phyloP scores from a whole-genome alignment of 2,888 invertebrate species.

The Agapetus fuscipes region DNA sequence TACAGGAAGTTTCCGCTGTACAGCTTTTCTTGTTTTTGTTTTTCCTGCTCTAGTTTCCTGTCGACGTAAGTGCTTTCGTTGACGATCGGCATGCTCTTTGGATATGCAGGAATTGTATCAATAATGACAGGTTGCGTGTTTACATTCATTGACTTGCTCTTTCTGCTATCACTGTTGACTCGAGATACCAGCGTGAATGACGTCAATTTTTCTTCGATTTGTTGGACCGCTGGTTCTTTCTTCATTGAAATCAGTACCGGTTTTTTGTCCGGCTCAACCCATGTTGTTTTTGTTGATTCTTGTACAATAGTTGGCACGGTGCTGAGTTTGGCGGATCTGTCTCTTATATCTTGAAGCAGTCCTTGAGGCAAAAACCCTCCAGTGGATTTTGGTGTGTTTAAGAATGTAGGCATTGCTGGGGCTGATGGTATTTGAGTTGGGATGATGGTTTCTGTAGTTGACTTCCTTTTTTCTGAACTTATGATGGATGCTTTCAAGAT shows the following conservation, averaged over 20 bases:
- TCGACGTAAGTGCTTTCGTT: constrained; percentile 62
- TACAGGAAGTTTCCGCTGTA: constrained; percentile 49
- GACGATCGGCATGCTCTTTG: constrained; percentile 40
- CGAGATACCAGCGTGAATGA: constrained; percentile 46
- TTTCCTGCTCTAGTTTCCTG: constrained; percentile 43
- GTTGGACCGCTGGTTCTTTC: constrained; percentile 30
- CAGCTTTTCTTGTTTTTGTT: constrained; percentile 36
- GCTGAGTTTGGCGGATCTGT: constrained; percentile 48
- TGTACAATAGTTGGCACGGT: constrained; percentile 40
- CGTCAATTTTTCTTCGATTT: constrained; percentile 40
- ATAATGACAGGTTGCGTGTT: constrained; percentile 9
- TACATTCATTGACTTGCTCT: constrained; percentile 9
- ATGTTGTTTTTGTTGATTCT: constrained; percentile 23
- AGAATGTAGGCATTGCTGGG: constrained; percentile 31
- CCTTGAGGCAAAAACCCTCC: constrained; percentile 54
- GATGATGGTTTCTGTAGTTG: constrained; percentile 24
- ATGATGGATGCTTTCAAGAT: constrained; percentile 28
- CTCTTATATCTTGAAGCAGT: constrained; percentile 59
- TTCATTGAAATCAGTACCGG: constrained; percentile 37
- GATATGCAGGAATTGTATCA: constrained; percentile 1
- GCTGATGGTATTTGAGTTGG: constrained; percentile 28
- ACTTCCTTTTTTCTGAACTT: constrained; percentile 35
- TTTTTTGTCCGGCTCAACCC: constrained; percentile 23
- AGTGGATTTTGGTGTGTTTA: constrained; percentile 32
- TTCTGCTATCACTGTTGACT: constrained; percentile 33